Evolutionary conservation across 2,888 invertebrate genomes (phyloP).

Genomic region (Nyleta sp.): DNA sequence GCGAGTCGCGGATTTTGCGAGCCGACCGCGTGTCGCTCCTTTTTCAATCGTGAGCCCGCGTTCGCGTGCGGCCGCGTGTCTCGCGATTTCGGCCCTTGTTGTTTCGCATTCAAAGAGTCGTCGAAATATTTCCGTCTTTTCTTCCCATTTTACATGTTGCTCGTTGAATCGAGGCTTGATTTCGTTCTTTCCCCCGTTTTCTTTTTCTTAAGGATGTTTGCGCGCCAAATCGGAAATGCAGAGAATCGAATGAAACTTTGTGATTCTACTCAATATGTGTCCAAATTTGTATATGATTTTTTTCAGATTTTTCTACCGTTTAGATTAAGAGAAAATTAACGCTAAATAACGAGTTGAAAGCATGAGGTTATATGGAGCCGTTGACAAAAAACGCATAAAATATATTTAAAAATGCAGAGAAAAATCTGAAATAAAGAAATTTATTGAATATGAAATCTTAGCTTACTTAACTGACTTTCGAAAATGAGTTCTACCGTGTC

Average conservation of each 20-base stretch:
- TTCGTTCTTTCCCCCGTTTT: too few relatives aligned
- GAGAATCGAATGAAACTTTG: slow-evolving; percentile 1
- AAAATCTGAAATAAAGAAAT: neutral
- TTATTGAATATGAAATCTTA: neutral
- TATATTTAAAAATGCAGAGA: slow-evolving; percentile 1
- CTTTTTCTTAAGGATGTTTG: slow-evolving; percentile 16
- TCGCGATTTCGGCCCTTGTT: too few relatives aligned
- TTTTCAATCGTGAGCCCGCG: too few relatives aligned
- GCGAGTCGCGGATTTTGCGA: neutral
- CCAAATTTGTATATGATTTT: neutral
- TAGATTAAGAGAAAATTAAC: slow-evolving; percentile 1
- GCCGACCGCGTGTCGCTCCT: too few relatives aligned
- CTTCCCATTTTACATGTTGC: too few relatives aligned
- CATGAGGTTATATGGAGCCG: slow-evolving; percentile 13
- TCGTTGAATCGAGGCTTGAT: too few relatives aligned
- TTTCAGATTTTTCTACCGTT: slow-evolving; percentile 6
- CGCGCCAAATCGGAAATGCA: neutral
- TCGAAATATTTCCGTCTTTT: too few relatives aligned
- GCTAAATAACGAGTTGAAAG: neutral
- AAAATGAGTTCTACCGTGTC: neutral
- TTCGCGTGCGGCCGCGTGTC: too few relatives aligned
- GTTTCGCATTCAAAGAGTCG: too few relatives aligned
- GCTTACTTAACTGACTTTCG: neutral
- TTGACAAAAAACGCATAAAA: neutral
- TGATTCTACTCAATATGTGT: neutral